Evolutionary conservation across 2,888 invertebrate species (phyloP).

Genomic region (Drosophila fungiperda): DNA sequence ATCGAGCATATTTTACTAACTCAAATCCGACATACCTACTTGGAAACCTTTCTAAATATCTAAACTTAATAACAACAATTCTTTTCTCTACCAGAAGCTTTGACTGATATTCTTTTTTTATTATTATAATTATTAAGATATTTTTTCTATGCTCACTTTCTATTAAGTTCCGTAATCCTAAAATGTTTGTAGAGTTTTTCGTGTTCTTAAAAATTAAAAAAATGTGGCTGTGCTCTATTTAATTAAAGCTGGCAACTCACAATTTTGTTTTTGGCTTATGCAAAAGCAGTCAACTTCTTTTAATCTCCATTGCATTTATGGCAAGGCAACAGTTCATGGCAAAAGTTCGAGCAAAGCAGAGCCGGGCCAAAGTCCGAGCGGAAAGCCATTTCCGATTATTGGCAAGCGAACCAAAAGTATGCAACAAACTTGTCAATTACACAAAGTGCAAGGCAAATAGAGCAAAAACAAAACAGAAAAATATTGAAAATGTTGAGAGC

Average conservation of each 20-base stretch:
- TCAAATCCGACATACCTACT: not conserved
- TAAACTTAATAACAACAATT: not conserved
- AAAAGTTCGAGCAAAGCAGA: slow-evolving; percentile 13
- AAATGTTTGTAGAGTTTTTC: not conserved
- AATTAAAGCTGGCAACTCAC: slow-evolving; percentile 14
- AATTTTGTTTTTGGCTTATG: slow-evolving; percentile 4
- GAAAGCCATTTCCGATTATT: slow-evolving; percentile 48
- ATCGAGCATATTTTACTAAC: not conserved
- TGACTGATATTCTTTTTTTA: no score
- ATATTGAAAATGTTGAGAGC: slow-evolving; percentile 17
- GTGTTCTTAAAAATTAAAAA: not conserved
- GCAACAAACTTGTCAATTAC: slow-evolving; percentile 73
- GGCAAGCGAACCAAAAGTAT: slow-evolving; percentile 52
- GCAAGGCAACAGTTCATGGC: slow-evolving; percentile 14
- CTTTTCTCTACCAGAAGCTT: not conserved
- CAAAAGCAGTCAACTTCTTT: slow-evolving; percentile 19
- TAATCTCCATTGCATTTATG: slow-evolving; percentile 16
- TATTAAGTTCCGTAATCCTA: not conserved
- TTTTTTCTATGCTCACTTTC: not conserved
- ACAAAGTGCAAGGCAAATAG: slow-evolving; percentile 61
- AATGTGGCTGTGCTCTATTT: slow-evolving; percentile 15
- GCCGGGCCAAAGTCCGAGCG: slow-evolving; percentile 8
- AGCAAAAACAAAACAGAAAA: not conserved
- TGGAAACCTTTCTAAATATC: not conserved
- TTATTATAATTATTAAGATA: not conserved